Evolutionary conservation across 2,113 vertebrate species (phyloP).

Genomic region (Scartelaos histophorus): DNA sequence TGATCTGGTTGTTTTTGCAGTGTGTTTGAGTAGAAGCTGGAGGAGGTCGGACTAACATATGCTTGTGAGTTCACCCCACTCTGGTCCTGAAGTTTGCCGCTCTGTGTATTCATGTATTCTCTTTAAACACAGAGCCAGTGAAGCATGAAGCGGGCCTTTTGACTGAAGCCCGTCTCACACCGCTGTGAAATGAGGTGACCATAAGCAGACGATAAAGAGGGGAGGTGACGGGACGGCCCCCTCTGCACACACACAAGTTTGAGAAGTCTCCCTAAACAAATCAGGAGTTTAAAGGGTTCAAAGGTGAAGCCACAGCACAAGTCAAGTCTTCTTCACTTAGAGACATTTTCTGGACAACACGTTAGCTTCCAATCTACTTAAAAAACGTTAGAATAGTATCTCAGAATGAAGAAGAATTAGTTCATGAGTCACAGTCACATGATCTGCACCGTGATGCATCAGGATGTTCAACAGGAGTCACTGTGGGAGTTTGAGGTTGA

Average conservation of each 20-base stretch:
- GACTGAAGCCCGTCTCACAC: slow-evolving; percentile 63
- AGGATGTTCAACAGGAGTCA: no score
- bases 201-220: slow-evolving; percentile 69
- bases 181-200: slow-evolving; percentile 77
- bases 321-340: background rate
- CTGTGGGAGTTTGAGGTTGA: no score
- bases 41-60: slow-evolving; percentile 35
- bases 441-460: no score
- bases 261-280: slow-evolving; percentile 74
- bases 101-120: slow-evolving; percentile 73
- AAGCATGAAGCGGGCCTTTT: slow-evolving; percentile 69
- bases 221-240: slow-evolving; percentile 64
- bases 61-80: slow-evolving; percentile 39
- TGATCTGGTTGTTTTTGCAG: background rate
- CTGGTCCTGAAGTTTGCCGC: slow-evolving; percentile 47
- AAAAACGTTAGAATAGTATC: no score
- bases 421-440: no score
- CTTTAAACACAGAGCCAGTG: slow-evolving; percentile 63
- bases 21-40: slow-evolving; percentile 32
- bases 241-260: slow-evolving; percentile 58
- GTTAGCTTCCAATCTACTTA: no score
- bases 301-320: slow-evolving; percentile 59
- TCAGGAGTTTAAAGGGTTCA: slow-evolving; percentile 72
- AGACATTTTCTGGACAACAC: no score
- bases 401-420: no score